Percentiles rank a stretch among this genome's conserved stretches.
Conservation (phyloP, 2,888 invertebrate genomes). For the Sminthurides aquaticus region DNA sequence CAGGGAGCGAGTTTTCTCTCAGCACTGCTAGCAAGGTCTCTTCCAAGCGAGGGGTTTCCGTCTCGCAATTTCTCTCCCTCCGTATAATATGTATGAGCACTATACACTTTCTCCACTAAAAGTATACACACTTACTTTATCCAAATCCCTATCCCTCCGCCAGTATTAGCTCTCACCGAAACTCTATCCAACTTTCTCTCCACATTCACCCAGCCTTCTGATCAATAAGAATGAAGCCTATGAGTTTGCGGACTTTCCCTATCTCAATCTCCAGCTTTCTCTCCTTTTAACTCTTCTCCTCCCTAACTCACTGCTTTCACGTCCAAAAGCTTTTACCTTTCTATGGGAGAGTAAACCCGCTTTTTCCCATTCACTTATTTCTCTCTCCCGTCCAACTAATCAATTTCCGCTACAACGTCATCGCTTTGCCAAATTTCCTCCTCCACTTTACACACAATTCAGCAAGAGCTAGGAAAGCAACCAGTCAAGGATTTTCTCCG, state of each 20-base stretch:
- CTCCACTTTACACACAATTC: no score
- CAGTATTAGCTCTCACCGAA: background rate
- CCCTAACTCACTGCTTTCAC: background rate
- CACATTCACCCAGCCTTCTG: background rate
- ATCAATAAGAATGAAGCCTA: slow-evolving; percentile 16
- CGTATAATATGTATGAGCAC: background rate
- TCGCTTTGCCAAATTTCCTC: no score
- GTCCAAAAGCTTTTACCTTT: no score
- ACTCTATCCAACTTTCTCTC: background rate
- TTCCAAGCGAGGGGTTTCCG: background rate
- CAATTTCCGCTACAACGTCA: no score
- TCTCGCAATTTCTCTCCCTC: background rate
- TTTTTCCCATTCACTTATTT: no score
- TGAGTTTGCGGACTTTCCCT: slow-evolving; percentile 18
- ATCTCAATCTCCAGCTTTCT: background rate
- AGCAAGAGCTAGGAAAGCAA: no score
- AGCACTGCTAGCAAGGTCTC: background rate
- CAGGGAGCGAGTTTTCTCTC: background rate
- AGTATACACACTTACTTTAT: no score
- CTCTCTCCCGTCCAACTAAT: no score
- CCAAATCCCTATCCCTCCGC: no score
- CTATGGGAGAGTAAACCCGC: no score
- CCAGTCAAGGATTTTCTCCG: no score
- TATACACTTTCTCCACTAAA: background rate
- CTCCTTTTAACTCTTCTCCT: background rate